These are phyloP conservation scores for Trachelus troglodyta DNA, from an alignment of 2,888 invertebrate genomes.

Conservation along the genomic window DNA sequence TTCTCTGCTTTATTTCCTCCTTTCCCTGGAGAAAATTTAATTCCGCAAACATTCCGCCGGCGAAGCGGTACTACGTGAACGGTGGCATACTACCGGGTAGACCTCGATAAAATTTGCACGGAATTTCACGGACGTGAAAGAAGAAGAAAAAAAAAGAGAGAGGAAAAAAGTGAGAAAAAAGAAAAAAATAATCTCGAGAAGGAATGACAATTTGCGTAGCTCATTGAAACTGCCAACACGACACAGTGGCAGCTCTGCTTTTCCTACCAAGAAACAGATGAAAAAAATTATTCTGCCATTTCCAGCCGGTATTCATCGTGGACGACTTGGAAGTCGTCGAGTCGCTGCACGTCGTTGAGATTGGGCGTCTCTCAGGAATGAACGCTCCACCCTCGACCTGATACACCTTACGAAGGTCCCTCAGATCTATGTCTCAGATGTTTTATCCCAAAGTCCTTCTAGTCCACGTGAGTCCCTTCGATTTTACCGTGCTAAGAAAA, in stretches of 20 bases:
- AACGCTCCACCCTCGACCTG: background rate
- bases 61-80: background rate
- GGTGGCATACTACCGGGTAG: background rate
- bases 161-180: background rate
- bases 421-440: background rate
- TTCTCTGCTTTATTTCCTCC: background rate
- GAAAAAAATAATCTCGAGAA: background rate
- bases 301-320: background rate
- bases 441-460: background rate
- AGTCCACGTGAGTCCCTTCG: background rate
- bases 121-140: background rate
- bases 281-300: background rate
- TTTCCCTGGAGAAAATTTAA: background rate
- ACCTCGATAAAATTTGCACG: background rate
- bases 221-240: background rate
- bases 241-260: background rate
- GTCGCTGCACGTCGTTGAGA: background rate
- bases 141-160: background rate
- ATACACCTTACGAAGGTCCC: background rate
- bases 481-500: background rate
- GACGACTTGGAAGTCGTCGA: background rate
- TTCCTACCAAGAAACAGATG: background rate
- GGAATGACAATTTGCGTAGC: background rate
- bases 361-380: background rate
- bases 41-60: background rate